These are phyloP conservation scores for Aleiodes testaceus DNA, from an alignment of 2,888 invertebrate species.

Conservation along the genomic window DNA sequence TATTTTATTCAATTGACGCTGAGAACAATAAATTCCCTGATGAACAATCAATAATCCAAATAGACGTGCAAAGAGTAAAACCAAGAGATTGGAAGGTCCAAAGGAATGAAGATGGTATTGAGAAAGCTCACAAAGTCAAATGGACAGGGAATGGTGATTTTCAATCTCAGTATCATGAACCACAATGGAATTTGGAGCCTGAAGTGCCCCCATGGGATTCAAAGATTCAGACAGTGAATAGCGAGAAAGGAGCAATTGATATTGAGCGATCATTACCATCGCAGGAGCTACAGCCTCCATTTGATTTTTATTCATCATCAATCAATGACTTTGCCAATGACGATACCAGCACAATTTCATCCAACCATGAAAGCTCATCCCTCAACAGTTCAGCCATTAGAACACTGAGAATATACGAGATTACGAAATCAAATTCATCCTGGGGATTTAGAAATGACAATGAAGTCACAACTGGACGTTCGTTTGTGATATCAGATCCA, in stretches of 20 bases:
- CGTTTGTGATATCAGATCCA: constrained; percentile 35
- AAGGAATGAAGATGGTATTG: not conserved
- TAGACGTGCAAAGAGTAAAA: constrained; percentile 21
- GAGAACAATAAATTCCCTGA: constrained; percentile 41
- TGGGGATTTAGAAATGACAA: constrained; percentile 11
- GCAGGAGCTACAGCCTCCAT: constrained; percentile 52
- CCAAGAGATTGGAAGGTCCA: constrained; percentile 16
- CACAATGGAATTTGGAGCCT: constrained; percentile 2
- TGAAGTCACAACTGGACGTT: constrained; percentile 3
- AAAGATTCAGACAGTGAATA: constrained; percentile 15
- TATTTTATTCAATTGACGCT: constrained; percentile 43
- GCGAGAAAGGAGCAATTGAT: constrained; percentile 7
- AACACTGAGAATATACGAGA: constrained; percentile 49
- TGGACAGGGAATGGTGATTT: constrained; percentile 32
- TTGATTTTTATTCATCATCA: constrained; percentile 33
- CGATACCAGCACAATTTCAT: not conserved
- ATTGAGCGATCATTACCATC: constrained; percentile 45
- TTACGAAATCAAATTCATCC: constrained; percentile 47
- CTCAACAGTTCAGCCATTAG: constrained; percentile 27
- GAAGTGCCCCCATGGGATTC: constrained; percentile 19
- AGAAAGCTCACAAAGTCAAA: constrained; percentile 8
- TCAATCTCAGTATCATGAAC: constrained; percentile 9
- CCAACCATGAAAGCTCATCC: not conserved
- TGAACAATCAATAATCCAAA: constrained; percentile 33
- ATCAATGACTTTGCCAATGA: constrained; percentile 34